Evolutionary conservation across 2,113 vertebrate species (phyloP).

Genomic region (Myanophis thanlyinensis): DNA sequence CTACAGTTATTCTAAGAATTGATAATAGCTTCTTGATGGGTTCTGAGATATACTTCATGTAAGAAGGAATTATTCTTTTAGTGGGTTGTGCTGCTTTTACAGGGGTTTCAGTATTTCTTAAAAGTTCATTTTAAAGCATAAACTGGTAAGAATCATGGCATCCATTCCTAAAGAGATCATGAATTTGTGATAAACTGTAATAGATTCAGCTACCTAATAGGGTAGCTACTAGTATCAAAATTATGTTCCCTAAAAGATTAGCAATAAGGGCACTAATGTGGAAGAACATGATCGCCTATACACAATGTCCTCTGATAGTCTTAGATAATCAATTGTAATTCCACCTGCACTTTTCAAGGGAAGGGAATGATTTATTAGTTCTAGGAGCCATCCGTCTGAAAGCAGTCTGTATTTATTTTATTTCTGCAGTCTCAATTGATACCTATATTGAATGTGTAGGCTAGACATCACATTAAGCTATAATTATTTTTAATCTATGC

Average conservation of each 20-base stretch:
- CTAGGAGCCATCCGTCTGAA: background rate
- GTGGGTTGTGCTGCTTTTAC: background rate
- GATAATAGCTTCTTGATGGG: background rate
- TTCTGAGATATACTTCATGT: background rate
- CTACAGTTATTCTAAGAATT: background rate
- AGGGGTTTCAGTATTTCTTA: background rate
- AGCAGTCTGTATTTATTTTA: background rate
- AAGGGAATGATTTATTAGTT: background rate
- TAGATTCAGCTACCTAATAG: background rate
- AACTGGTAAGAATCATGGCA: background rate
- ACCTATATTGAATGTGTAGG: background rate
- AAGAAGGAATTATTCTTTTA: background rate
- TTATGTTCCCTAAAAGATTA: background rate
- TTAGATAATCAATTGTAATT: background rate
- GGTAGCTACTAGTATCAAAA: background rate
- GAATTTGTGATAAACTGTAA: background rate
- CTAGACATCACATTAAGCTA: background rate
- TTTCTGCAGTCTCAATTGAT: background rate
- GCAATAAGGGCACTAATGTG: background rate
- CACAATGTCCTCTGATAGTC: background rate
- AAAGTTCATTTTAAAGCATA: background rate
- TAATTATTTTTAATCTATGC: background rate
- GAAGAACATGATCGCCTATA: background rate
- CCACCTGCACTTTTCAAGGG: background rate
- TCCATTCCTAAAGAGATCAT: background rate